These are phyloP conservation scores for Chironomus tepperi DNA, from an alignment of 1,140 invertebrate species.

Conservation along the genomic window DNA sequence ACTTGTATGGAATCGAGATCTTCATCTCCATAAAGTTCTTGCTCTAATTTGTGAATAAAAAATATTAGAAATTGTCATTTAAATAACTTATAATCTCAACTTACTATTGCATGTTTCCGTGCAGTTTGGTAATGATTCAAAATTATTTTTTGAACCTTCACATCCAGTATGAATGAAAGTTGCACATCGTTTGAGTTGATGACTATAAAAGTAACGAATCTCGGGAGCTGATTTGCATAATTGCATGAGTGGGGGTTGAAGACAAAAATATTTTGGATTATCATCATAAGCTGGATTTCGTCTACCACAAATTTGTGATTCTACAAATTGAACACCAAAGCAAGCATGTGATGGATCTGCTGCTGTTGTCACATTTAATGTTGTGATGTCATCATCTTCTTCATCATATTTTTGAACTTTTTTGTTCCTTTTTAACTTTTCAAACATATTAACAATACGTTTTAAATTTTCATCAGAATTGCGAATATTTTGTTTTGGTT, in stretches of 20 bases:
- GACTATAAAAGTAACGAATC: slow-evolving; percentile 63
- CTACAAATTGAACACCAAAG: not conserved
- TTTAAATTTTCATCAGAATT: too few species aligned
- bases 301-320: not conserved
- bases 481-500: too few species aligned
- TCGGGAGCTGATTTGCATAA: slow-evolving; percentile 56
- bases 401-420: not conserved
- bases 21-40: not conserved
- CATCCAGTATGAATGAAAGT: slow-evolving; percentile 71
- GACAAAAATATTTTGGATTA: slow-evolving; percentile 28
- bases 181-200: slow-evolving; percentile 47
- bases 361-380: not conserved
- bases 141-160: slow-evolving; percentile 65
- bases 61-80: too few species aligned
- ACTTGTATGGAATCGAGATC: not conserved
- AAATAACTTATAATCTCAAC: not conserved
- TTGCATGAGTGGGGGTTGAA: slow-evolving; percentile 42
- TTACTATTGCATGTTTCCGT: slow-evolving; percentile 36
- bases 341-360: not conserved
- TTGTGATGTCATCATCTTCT: not conserved
- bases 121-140: slow-evolving; percentile 44
- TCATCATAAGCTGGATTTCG: slow-evolving; percentile 29
- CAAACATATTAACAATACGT: not conserved
- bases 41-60: not conserved
- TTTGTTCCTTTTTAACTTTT: not conserved